Evolutionary conservation across 2,113 vertebrate genomes (phyloP), one percentile per base, ranked within the genome.

Genomic region (Rhegmatorhina hoffmannsi): DNA sequence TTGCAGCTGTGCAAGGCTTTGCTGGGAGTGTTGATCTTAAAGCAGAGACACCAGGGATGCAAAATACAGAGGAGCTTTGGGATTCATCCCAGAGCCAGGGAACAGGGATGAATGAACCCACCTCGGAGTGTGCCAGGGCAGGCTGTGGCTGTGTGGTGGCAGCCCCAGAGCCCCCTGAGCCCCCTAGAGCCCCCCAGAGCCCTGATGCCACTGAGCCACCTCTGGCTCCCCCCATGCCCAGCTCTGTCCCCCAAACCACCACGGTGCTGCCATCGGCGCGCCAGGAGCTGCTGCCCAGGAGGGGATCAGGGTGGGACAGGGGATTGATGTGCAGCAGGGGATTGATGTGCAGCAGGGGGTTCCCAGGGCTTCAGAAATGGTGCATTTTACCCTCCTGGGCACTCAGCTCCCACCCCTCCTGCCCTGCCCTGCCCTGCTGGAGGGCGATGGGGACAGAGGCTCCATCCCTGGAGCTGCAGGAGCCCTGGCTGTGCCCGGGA

Each of bases 161-260:
- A 52, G 18, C 56, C 58, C 24, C 36, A 1, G 53, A 15, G 40
- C 6, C 20, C 50, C 1, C 25, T 4, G 25, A 36, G 38, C 13
- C 38, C 38, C 17, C 36, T 10, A 9, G 38, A 43, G 18, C 38
- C 19, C 46, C 63, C 17, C 43, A 1, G 59, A 28, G 40, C 33
- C 29, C 73, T 1, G 1, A 0, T 13, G 36, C 36, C 9, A 7
- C 75, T 3, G 68, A 55, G 47, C 36, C 64, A 29, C 8, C 50
- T 28, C 62, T 0, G 0, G 66, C 47, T 14, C 29, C 10, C 23
- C 0, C 28, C 1, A 1, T 44, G 13, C 56, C 52, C 59, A 19
- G 75, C 31, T 40, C 40, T 40, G 23, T n/a, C 44, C 10, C 40
- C 29, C 26, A 29, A 11, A 11, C 59, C 25, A 19, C 17, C 5